These are phyloP conservation scores for Liopterus haemorrhoidalis DNA, from an alignment of 2,888 invertebrate species.

Conservation along the genomic window DNA sequence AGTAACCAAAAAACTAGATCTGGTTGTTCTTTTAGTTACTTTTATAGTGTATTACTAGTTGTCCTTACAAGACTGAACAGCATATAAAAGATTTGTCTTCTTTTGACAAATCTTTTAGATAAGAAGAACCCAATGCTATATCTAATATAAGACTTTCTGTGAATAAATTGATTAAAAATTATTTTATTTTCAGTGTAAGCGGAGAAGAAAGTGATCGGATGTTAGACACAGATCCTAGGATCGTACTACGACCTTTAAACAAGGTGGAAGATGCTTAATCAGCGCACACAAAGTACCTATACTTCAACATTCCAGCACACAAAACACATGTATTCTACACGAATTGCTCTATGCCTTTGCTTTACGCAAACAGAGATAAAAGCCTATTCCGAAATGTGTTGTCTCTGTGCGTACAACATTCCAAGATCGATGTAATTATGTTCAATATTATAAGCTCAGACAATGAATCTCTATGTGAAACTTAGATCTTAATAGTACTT, in stretches of 20 bases:
- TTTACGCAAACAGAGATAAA: slow-evolving; percentile 6
- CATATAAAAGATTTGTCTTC: no score
- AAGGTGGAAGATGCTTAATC: slow-evolving; percentile 51
- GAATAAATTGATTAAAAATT: neutral
- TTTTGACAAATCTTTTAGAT: no score
- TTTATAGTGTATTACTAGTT: no score
- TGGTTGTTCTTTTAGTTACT: no score
- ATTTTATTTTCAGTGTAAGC: slow-evolving; percentile 50
- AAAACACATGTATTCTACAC: slow-evolving; percentile 14
- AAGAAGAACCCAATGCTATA: no score
- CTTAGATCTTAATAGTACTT: slow-evolving; percentile 19
- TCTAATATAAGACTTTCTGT: no score
- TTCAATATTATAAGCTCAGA: slow-evolving; percentile 1
- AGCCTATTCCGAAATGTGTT: neutral
- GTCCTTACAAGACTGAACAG: no score
- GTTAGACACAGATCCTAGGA: slow-evolving; percentile 65
- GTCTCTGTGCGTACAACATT: neutral
- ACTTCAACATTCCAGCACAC: slow-evolving; percentile 19
- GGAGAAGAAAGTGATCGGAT: slow-evolving; percentile 71
- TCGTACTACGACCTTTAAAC: slow-evolving; percentile 60
- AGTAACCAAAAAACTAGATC: no score
- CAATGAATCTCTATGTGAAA: slow-evolving; percentile 23
- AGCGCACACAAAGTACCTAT: slow-evolving; percentile 3
- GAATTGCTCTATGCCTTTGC: slow-evolving; percentile 18
- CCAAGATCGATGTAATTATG: neutral